Evolutionary conservation across 2,888 invertebrate species (phyloP).

Genomic region (Epinotia nisella): DNA sequence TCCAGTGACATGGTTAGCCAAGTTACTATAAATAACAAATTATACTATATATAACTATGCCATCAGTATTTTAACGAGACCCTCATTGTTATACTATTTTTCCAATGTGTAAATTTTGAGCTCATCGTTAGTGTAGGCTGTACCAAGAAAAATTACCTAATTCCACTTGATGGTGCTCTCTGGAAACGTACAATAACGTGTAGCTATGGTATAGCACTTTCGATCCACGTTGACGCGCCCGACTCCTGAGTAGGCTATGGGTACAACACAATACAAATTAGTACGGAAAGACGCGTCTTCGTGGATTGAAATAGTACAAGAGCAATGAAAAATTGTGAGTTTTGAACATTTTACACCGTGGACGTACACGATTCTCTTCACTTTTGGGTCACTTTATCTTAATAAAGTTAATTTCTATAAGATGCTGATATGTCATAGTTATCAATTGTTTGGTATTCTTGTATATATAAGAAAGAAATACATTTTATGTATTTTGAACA

Average conservation of each 20-base stretch:
- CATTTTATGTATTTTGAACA: too few species aligned
- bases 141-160: not conserved
- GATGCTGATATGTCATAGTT: too few species aligned
- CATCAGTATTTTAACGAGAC: too few species aligned
- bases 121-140: not conserved
- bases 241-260: slow-evolving; percentile 1
- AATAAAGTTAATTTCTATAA: too few species aligned
- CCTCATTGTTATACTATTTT: too few species aligned
- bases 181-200: not conserved
- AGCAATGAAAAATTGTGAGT: not conserved
- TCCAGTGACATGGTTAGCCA: too few species aligned
- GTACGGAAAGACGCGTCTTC: slow-evolving; percentile 4
- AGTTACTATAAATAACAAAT: too few species aligned
- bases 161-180: not conserved
- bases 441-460: not conserved
- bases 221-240: not conserved
- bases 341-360: not conserved
- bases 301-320: slow-evolving; percentile 1
- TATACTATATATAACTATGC: too few species aligned
- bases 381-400: too few species aligned
- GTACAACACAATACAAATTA: slow-evolving; percentile 2
- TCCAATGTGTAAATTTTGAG: not conserved
- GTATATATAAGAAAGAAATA: too few species aligned
- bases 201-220: slow-evolving; percentile 4
- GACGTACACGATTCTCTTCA: not conserved